phyloP scores from a whole-genome alignment of 1,140 invertebrate species.

The Drosophila lacteicornis region DNA sequence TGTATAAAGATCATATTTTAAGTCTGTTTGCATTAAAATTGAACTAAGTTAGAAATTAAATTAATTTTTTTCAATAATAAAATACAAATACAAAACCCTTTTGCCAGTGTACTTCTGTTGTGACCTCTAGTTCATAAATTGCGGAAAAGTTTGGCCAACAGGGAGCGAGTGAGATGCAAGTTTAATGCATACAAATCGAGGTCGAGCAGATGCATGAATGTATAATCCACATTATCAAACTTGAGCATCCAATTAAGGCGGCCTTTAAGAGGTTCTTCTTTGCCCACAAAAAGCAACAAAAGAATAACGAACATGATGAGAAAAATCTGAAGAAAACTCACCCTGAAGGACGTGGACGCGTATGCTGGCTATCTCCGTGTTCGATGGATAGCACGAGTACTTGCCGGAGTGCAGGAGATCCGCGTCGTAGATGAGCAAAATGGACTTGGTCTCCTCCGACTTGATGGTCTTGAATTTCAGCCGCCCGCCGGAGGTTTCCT shows the following conservation, averaged over 20 bases:
- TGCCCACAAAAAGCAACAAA: neutral
- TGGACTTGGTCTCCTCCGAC: constrained; percentile 85
- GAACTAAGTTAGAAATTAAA: too few species aligned
- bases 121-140: constrained; percentile 38
- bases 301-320: neutral
- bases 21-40: too few species aligned
- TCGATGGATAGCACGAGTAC: constrained; percentile 86
- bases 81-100: too few species aligned
- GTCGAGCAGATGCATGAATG: constrained; percentile 54
- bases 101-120: constrained; percentile 10
- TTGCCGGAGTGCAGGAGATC: constrained; percentile 85
- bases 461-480: constrained; percentile 85
- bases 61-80: too few species aligned
- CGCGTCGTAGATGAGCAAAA: constrained; percentile 84
- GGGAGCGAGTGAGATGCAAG: constrained; percentile 24
- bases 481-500: constrained; percentile 80
- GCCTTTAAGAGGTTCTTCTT: constrained; percentile 16
- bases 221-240: constrained; percentile 50
- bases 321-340: constrained; percentile 49
- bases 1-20: neutral
- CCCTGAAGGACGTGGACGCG: constrained; percentile 86
- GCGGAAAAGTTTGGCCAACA: constrained; percentile 28
- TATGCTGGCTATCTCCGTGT: constrained; percentile 86
- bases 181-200: constrained; percentile 54
- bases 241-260: constrained; percentile 47